Evolutionary conservation across 2,797 vertebrate species (phyloP), one percentile per base, ranked within the genome.

Genomic region (Danio jaintianensis): DNA sequence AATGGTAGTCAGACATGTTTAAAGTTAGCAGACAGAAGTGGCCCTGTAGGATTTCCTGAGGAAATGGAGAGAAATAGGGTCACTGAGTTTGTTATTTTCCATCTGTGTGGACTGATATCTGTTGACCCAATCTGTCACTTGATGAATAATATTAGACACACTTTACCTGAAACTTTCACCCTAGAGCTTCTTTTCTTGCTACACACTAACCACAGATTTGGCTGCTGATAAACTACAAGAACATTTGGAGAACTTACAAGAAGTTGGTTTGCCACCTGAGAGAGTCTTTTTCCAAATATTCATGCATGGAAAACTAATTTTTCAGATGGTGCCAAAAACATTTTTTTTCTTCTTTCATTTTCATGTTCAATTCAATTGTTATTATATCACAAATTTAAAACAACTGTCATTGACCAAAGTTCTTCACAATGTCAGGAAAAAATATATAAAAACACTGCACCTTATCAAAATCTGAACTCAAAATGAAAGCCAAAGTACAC

Each of bases 1-100:
- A 67, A 56, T 56, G 20, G 22, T 38, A 55, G 50, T 75, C 48
- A 42, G 12, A 53, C 11, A 64, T 76, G 61, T 77, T 67, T 68
- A 47, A 68, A 58, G 48, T 67, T n/a, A 42, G 48, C 42, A 58
- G 16, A 42, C n/a, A 55, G 13, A 16, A 13, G 12, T 83, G 73
- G 78, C 78, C 40, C 63, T 78, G 11, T 22, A 75, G 78, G 63
- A 82, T 86, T 90, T 92, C 85, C 88, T 86, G 83, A 86, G 88
- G 84, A 90, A 92, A 71, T 80, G 75, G 62, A 20, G n/a, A 82
- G 81, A 58, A 50, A 81, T 56, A 73, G 58, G 52, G 69, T 82
- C 36, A 71, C 56, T 70, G 70, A 70, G 83, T 84, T 83, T 86
- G 63, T 22, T 20, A 2, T 18, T 63, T 84, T 79, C 16, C 38